Percentiles rank a stretch among this genome's conserved stretches.
Conservation (phyloP, 2,797 vertebrate genomes). For the Enteromius unitaeniatus region DNA sequence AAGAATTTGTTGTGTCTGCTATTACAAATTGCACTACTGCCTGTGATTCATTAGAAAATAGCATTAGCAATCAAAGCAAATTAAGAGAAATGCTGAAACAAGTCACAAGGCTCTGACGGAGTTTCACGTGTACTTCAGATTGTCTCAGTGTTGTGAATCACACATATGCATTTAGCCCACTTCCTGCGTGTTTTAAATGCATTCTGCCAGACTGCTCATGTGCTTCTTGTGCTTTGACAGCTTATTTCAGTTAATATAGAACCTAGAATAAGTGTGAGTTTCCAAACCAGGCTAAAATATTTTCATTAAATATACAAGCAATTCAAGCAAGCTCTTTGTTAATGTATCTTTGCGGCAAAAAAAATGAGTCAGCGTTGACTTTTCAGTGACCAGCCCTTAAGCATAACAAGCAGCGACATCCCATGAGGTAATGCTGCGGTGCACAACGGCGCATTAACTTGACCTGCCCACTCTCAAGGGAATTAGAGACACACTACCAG, state of each 20-base stretch:
- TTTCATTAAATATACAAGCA: not conserved
- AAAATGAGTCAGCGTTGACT: constrained; percentile 7
- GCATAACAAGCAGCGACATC: constrained; percentile 62
- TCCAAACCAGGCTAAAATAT: not conserved
- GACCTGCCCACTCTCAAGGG: constrained; percentile 57
- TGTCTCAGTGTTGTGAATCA: not conserved
- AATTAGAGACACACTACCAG: not conserved
- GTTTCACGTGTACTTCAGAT: constrained; percentile 8
- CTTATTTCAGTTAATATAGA: not conserved
- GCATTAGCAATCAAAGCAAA: not conserved
- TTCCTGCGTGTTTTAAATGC: constrained; percentile 7
- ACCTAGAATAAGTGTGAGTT: not conserved
- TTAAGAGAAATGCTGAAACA: not conserved
- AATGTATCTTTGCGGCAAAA: not conserved
- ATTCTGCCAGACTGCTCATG: not conserved
- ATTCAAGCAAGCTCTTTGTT: not conserved
- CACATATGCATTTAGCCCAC: not conserved
- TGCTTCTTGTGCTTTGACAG: not conserved
- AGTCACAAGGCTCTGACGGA: constrained; percentile 28
- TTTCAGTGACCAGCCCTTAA: constrained; percentile 56
- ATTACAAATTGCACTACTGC: not conserved
- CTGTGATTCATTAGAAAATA: not conserved
- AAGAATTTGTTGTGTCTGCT: not conserved
- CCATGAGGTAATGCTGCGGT: constrained; percentile 70
- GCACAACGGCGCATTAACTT: constrained; percentile 35